These are phyloP conservation scores for Otolemur garnettii DNA, from an alignment of 2,113 vertebrate genomes.

Conservation along the genomic window DNA sequence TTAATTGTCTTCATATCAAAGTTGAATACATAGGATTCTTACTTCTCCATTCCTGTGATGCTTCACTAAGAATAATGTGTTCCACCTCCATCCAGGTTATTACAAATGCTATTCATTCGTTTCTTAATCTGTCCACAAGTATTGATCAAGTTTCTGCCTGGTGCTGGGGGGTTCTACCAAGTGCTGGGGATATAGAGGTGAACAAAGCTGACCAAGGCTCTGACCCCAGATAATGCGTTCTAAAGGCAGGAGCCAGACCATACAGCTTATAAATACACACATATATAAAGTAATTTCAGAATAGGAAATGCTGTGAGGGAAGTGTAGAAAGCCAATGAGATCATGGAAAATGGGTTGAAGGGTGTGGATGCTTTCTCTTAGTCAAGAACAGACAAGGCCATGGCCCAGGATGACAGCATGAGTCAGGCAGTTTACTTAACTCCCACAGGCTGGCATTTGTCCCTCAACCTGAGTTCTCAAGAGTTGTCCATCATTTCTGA, in stretches of 20 bases:
- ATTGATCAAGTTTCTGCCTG: background rate
- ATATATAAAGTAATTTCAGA: background rate
- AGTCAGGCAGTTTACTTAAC: background rate
- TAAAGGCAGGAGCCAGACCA: background rate
- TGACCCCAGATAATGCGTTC: background rate
- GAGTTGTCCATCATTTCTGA: background rate
- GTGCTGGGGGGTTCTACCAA: background rate
- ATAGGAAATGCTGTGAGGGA: background rate
- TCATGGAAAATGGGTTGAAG: background rate
- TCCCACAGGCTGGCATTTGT: background rate
- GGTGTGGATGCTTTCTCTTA: background rate
- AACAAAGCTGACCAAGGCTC: background rate
- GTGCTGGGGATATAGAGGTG: background rate
- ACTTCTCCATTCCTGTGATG: too few relatives aligned
- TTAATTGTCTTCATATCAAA: too few relatives aligned
- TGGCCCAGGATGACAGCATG: rapidly evolving
- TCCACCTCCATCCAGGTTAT: too few relatives aligned
- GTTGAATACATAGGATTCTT: too few relatives aligned
- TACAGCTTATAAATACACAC: background rate
- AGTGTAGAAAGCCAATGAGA: background rate
- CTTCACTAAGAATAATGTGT: too few relatives aligned
- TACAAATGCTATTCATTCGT: too few relatives aligned
- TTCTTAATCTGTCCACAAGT: background rate
- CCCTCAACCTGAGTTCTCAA: background rate
- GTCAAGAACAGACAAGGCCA: background rate